Evolutionary conservation across 2,113 vertebrate species (phyloP).

Genomic region (Thunnus maccoyii): DNA sequence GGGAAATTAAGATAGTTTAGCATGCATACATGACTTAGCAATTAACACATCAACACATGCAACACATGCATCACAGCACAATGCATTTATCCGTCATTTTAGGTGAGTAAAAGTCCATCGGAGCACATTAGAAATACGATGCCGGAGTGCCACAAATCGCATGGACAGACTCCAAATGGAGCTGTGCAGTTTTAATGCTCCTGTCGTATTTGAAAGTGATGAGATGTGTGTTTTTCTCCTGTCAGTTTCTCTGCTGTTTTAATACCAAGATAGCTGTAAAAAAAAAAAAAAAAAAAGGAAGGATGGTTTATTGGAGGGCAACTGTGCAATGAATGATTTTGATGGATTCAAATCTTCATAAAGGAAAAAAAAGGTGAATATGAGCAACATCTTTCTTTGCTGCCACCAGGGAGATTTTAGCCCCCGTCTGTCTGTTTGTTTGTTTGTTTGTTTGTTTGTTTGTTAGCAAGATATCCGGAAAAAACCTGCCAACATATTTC

Average conservation of each 20-base stretch:
- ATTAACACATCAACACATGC: not conserved
- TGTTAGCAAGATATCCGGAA: not conserved
- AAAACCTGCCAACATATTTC: slow-evolving; percentile 5
- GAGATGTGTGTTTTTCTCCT: not conserved
- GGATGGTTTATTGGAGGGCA: no score
- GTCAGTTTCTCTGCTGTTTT: not conserved
- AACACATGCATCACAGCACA: slow-evolving; percentile 10
- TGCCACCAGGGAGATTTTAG: not conserved
- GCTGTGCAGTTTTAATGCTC: not conserved
- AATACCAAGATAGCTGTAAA: no score
- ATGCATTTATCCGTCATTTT: slow-evolving; percentile 11
- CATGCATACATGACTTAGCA: not conserved
- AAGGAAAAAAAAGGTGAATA: no score
- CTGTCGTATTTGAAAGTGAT: not conserved
- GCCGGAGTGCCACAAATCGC: slow-evolving; percentile 1
- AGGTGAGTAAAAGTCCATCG: not conserved
- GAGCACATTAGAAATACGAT: not conserved
- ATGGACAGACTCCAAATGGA: slow-evolving; percentile 3
- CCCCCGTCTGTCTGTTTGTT: not conserved
- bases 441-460: not conserved
- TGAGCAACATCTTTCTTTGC: not conserved
- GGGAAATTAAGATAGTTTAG: not conserved
- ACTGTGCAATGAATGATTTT: not conserved
- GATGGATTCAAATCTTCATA: not conserved
- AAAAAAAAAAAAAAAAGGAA: no score